phyloP scores from a whole-genome alignment of 2,797 vertebrate genomes.

The Ptychadena robeensis region DNA sequence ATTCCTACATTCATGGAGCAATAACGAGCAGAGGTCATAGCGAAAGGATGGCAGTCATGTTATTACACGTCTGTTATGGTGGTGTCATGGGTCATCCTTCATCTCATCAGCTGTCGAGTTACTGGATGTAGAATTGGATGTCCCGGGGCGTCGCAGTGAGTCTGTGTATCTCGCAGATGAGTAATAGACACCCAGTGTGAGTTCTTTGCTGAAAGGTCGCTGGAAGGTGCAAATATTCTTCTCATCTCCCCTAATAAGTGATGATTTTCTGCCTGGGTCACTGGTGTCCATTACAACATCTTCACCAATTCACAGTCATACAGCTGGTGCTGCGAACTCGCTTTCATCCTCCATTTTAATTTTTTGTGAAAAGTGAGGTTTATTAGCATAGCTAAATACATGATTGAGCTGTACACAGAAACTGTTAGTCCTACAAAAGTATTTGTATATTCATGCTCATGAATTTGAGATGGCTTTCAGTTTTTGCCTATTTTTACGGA shows the following conservation, averaged over 20 bases:
- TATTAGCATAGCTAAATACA: not conserved
- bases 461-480: too few species aligned
- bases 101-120: not conserved
- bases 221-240: conserved; percentile 16
- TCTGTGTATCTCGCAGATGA: not conserved
- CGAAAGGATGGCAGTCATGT: not conserved
- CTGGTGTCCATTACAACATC: not conserved
- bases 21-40: not conserved
- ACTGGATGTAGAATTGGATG: not conserved
- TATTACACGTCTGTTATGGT: not conserved
- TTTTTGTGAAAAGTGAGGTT: not conserved
- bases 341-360: not conserved
- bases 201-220: conserved; percentile 3
- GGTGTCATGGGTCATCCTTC: conserved; percentile 18
- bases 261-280: conserved; percentile 3
- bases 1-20: not conserved
- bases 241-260: conserved; percentile 37
- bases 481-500: too few species aligned
- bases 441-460: too few species aligned
- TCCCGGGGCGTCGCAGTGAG: conserved; percentile 13
- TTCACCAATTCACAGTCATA: conserved; percentile 19
- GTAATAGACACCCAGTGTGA: conserved; percentile 8
- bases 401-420: too few species aligned
- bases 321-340: not conserved
- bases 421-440: too few species aligned